These are phyloP conservation scores for Danaus plexippus DNA, from an alignment of 1,140 invertebrate species.

Conservation along the genomic window DNA sequence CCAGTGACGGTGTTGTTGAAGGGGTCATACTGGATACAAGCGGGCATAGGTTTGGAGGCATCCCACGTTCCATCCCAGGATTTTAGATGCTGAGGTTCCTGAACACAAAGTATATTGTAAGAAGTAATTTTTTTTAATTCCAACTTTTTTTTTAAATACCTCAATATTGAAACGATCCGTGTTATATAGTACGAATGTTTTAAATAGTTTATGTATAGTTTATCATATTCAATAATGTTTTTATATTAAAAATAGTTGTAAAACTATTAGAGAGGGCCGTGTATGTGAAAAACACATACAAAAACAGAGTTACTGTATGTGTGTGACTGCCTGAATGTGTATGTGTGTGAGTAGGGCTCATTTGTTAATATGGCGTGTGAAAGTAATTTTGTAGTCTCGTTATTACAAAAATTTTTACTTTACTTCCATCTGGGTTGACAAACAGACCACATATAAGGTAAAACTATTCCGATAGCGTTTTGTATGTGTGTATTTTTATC, in stretches of 20 bases:
- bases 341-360: no score
- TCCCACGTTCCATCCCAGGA: slow-evolving; percentile 61
- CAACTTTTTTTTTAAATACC: no score
- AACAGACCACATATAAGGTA: no score
- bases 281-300: no score
- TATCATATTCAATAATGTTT: background rate
- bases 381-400: slow-evolving; percentile 1
- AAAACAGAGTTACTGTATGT: no score
- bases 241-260: background rate
- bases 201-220: background rate
- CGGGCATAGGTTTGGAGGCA: slow-evolving; percentile 37
- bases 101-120: slow-evolving; percentile 16
- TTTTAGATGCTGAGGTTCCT: slow-evolving; percentile 59
- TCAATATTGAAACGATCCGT: no score
- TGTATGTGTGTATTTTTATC: no score
- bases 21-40: slow-evolving; percentile 56
- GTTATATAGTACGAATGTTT: no score
- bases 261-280: no score
- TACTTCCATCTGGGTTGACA: no score
- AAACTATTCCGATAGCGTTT: no score
- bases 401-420: slow-evolving; percentile 33
- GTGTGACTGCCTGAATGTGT: no score
- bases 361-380: background rate
- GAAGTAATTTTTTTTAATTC: background rate
- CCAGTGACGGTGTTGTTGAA: slow-evolving; percentile 29